Evolutionary conservation across 2,797 vertebrate species (phyloP), one percentile per base, ranked within the genome.

Genomic region (Liparis tanakae): DNA sequence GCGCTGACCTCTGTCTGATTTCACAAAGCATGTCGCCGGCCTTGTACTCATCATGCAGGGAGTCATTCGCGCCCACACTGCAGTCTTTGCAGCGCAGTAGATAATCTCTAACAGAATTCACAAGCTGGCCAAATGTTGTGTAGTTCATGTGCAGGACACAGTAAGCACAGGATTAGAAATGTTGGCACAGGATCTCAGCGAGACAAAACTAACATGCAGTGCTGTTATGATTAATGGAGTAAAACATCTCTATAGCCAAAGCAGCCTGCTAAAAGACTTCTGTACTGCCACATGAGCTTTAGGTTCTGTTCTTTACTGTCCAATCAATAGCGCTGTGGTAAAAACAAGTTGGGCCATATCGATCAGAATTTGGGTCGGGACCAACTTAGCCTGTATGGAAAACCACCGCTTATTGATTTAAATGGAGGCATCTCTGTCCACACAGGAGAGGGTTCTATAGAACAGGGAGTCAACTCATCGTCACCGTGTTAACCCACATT

Each of bases 1-100:
- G 68, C 67, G 36, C 67, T 76, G 69, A 84, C 64, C 84, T 86
- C 70, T 74, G 72, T 78, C 81, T 77, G 85, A 79, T 84, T 87
- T 74, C 74, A 76, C 62, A 81, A 83, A 70, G 70, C 55, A 10
- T 72, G 63, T 72, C 70, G 82, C 58, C 48, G 37, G 59, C 54
- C n/a, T 71, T 7, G 34, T 18, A 51, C 51, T 69, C 17, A 25
- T 44, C 79, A 78, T 12, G 53, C 70, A 58, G 65, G 37, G 25
- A 83, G 50, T 39, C 9, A 62, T 56, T 69, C 54, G 68, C 20
- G 0, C 53, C 64, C 18, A 30, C 43, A 54, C 59, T 65, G 61
- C 46, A 56, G 60, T 33, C 30, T 78, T 67, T 55, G 68, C 51
- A 37, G 69, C 67, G 44, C 51, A 36, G 57, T 63, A 37, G 51